Evolutionary conservation across 1,140 invertebrate species (phyloP).

Genomic region (Drosophila teissieri): DNA sequence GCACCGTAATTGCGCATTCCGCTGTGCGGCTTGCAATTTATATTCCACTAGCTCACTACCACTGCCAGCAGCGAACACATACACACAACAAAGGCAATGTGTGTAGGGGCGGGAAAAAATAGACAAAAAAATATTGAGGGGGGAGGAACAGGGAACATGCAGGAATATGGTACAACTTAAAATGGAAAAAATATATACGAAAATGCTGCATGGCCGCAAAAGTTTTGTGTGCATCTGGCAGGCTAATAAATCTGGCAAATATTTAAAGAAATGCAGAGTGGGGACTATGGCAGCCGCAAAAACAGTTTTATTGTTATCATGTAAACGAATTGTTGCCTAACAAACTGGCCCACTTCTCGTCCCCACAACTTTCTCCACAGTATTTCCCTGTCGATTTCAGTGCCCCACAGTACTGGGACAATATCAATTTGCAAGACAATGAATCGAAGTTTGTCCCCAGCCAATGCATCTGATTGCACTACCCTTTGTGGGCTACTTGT

Average conservation of each 20-base stretch:
- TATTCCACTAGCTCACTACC: constrained; percentile 47
- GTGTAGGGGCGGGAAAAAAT: constrained; percentile 8
- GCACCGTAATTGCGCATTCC: constrained; percentile 59
- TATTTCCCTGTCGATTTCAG: constrained; percentile 7
- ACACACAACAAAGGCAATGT: constrained; percentile 28
- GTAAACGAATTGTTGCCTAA: constrained; percentile 57
- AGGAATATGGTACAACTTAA: constrained; percentile 38
- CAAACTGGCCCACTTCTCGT: constrained; percentile 28
- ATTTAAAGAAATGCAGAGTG: constrained; percentile 33
- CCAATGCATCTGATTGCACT: constrained; percentile 73
- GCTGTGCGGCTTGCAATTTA: constrained; percentile 58
- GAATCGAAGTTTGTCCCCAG: constrained; percentile 48
- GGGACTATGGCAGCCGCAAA: not conserved
- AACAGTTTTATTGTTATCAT: constrained; percentile 64
- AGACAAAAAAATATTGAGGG: constrained; percentile 9
- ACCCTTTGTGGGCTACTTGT: constrained; percentile 66
- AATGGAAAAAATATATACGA: constrained; percentile 52
- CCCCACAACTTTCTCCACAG: constrained; percentile 9
- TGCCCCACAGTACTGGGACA: constrained; percentile 23
- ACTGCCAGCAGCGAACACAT: constrained; percentile 5
- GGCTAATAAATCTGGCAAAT: constrained; percentile 55
- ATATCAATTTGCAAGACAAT: constrained; percentile 80
- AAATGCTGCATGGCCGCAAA: constrained; percentile 50
- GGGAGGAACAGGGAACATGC: not conserved
- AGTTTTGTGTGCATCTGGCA: constrained; percentile 43